phyloP scores from a whole-genome alignment of 2,113 vertebrate genomes.

The Leucosticte australis region DNA sequence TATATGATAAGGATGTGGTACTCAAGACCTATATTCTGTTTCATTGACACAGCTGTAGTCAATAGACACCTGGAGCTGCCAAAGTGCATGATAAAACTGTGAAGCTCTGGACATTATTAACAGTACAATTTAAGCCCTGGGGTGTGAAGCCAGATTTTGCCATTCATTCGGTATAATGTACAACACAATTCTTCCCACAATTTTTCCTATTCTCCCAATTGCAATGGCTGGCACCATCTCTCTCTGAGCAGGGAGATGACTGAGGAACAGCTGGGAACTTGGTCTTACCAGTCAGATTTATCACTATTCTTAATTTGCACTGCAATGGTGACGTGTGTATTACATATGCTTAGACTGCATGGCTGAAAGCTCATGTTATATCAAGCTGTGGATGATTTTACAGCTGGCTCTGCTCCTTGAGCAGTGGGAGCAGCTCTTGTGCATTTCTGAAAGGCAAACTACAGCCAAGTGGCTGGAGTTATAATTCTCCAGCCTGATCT shows the following conservation, averaged over 20 bases:
- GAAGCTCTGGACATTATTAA: neutral
- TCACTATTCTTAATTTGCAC: conserved; percentile 14
- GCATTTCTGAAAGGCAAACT: conserved; percentile 3
- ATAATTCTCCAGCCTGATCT: conserved; percentile 20
- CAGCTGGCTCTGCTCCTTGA: conserved; percentile 41
- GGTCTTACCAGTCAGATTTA: neutral
- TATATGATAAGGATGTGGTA: neutral
- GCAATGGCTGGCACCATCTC: neutral
- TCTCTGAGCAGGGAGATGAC: neutral
- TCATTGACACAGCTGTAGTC: neutral
- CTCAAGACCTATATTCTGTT: neutral
- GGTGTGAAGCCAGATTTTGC: neutral
- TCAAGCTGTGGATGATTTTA: conserved; percentile 26
- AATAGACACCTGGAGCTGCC: neutral
- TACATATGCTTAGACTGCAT: neutral
- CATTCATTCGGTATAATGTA: neutral
- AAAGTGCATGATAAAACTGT: neutral
- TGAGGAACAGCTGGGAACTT: conserved; percentile 15
- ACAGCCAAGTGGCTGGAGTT: conserved; percentile 26
- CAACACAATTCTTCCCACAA: neutral
- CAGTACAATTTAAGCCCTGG: neutral
- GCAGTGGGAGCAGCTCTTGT: conserved; percentile 7
- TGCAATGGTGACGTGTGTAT: neutral
- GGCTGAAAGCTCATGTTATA: neutral
- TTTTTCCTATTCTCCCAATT: neutral